Base-by-base conservation (phyloP, 2,113 vertebrate genomes). In the Sterna hirundo region DNA sequence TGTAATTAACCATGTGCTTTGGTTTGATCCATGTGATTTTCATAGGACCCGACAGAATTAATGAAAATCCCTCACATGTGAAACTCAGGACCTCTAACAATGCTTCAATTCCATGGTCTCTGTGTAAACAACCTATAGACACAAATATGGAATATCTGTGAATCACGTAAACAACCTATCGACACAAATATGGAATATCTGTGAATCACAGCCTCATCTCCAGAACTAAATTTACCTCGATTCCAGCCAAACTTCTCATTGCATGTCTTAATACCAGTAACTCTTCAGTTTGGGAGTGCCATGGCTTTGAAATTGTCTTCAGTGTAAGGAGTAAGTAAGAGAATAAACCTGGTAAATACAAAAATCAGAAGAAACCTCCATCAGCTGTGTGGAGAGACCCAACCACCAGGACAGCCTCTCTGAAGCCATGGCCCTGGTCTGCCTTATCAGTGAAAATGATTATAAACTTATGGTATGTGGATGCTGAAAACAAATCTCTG, bases 11-110 rank as follows among this genome's bases (percentile, higher is more conserved):
- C 87, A 90, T 86, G 90, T 94, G 89, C 72, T 95, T 95, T 79
- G 76, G 72, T 94, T 94, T 95, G 88, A 91, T 86, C 75, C 96
- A 92, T 93, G 92, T 97, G 96, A 96, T 94, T 66, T 94, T 96
- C 93, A 93, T 51, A 85, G 91, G 93, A 96, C 64, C 38, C 0
- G 11, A 94, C 69, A 94, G 90, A 90, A 95, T 94, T 90, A 92
- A 95, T 88, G 75, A 91, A 97, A 97, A 96, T 94, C 94, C 82
- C 69, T 95, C 90, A 91, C 90, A 94, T 93, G 75, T 79, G 83
- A 92, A 95, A 90, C 79, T 76, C 52, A 89, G 75, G 80, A 81
- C 40, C 40, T 89, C 27, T 76, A 93, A 64, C 58, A 91, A 81
- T 55, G 64, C 74, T 92, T 92, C 72, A 62, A 6, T 91, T 90